Base-by-base conservation (phyloP, 1,140 invertebrate species). In the Leptoteleia sp. region DNA sequence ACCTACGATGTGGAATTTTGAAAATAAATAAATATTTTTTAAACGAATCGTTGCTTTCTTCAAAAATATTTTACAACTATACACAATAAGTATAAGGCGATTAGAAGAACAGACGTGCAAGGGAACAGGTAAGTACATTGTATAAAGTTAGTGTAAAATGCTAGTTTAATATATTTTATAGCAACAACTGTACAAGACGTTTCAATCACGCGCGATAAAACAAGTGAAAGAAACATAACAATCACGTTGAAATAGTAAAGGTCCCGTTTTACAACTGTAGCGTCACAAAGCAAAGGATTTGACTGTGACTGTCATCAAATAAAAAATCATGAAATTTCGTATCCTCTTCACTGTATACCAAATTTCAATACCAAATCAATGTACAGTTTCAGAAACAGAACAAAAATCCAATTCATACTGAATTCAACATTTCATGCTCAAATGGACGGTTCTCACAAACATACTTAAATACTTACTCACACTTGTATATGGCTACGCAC, bases 121-220 rank as follows among this genome's bases (percentile, higher is more conserved):
- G 31, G 47, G n/a, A 15, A 12, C 31, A 75, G 71, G 61, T 75
- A 61, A 67, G 71, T 65, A 75, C 37, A 52, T 50, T 59, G 68
- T 83, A 80, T 37, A 55, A 50, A 59, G 48, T 70, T 84, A 79
- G 84, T 88, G 85, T 88, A 88, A 89, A 89, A 89, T 87, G 87
- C 87, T 88, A 87, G 88, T 88, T 84, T 88, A 76, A 87, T 89
- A 87, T 89, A 88, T 89, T 77, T 89, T 85, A 88, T 89, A 89
- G 88, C 88, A 89, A 89, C 87, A 88, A 88, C 86, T 89, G 87
- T 89, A 89, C 88, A 89, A 85, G 57, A 65, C 37, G 81, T 84
- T 88, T 73, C 84, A 82, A 81, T 85, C 87, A 87, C 86, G 86
- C 86, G 86, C 83, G 82, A 83, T 83, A 84, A 87, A 40, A 67